phyloP scores from a whole-genome alignment of 1,140 invertebrate genomes.

The Drosophila gunungcola region DNA sequence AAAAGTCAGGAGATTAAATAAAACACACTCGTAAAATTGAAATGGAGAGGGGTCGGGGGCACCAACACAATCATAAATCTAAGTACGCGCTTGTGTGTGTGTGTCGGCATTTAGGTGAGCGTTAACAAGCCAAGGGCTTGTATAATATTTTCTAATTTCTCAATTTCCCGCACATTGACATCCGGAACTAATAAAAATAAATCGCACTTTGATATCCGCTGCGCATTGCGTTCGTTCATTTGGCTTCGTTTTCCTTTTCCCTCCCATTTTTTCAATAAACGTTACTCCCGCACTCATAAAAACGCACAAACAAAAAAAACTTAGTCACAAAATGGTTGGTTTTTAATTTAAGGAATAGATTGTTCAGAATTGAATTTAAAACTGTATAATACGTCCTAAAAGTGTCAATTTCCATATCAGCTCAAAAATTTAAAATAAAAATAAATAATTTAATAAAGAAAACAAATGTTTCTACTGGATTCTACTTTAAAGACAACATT shows the following conservation, averaged over 20 bases:
- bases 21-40: constrained; percentile 58
- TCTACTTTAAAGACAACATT: no score
- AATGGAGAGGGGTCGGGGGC: not conserved
- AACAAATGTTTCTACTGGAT: no score
- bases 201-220: constrained; percentile 82
- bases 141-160: constrained; percentile 84
- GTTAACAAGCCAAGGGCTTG: constrained; percentile 76
- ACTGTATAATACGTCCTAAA: no score
- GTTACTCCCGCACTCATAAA: constrained; percentile 39
- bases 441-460: no score
- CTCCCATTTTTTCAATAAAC: constrained; percentile 43
- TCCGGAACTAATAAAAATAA: constrained; percentile 84
- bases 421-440: no score
- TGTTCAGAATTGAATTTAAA: not conserved
- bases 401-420: no score
- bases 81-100: constrained; percentile 12
- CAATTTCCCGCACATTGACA: constrained; percentile 83
- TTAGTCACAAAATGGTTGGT: not conserved
- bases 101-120: constrained; percentile 54
- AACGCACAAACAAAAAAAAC: not conserved
- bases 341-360: not conserved
- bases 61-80: constrained; percentile 60
- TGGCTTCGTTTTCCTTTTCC: constrained; percentile 42
- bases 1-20: constrained; percentile 53
- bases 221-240: constrained; percentile 61